Base-by-base conservation (phyloP, 2,113 vertebrate genomes). In the Manacus vitellinus region DNA sequence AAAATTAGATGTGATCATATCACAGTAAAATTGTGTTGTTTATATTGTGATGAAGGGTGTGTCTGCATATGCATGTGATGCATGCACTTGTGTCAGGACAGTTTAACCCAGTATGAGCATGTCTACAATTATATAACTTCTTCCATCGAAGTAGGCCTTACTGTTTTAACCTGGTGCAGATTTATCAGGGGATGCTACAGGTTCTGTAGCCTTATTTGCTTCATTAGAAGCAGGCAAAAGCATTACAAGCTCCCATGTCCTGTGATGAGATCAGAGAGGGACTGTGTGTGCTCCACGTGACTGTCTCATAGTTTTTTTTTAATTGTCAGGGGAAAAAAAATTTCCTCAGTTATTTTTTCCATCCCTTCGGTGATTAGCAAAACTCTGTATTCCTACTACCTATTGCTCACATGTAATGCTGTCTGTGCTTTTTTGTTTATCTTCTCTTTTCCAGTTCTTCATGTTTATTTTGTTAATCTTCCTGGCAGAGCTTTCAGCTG, bases 391-490 rank as follows among this genome's bases (percentile, higher is more conserved):
- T 92, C 39, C 43, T 84, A 8, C 37, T 92, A 39, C 46, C 54
- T 83, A 12, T n/a, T 83, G 54, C 24, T 35, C 0, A 5, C 33
- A 31, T 22, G 43, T 90, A 89, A 89, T 46, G 35, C 30, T 67
- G 6, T 72, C 59, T 89, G 11, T 52, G 37, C 8, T 14, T 31
- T 59, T 76, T 31, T 59, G 31, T 58, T 3, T 23, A 33, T 88
- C 73, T 94, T 95, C 52, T 97, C 51, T 95, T 70, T 95, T 94
- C 49, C 98, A 99, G 99, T 99, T 99, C 97, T 99, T 99, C 98
- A 97, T 99, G 98, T 98, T 99, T 81, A 99, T 99, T 96, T 98
- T 99, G 96, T 87, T 99, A 96, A 99, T 99, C 98, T 99, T 99
- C 98, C 98, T 99, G 96, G 98, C 98, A 1, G 99, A 99, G 97